Evolutionary conservation across 92 coral and sea anemone genomes (phyloP).

Genomic region (Epizoanthus rinbou): DNA sequence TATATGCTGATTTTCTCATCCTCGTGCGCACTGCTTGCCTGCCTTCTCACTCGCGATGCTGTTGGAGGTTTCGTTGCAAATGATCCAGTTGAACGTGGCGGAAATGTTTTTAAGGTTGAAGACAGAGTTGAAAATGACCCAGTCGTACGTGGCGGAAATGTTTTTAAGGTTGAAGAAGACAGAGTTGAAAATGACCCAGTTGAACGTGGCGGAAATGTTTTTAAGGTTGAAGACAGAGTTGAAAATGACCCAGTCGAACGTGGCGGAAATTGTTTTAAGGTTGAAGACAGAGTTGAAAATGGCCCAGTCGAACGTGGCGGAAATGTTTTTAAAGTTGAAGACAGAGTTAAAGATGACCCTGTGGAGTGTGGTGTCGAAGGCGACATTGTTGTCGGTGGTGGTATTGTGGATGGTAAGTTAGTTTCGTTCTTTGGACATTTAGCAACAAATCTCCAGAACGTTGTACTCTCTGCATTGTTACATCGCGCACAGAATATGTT

Average conservation of each 20-base stretch:
- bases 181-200: not conserved
- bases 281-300: not conserved
- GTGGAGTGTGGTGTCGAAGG: no score
- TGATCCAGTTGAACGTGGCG: not conserved
- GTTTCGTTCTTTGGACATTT: not conserved
- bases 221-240: not conserved
- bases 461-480: slow-evolving; percentile 8
- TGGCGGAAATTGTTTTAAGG: not conserved
- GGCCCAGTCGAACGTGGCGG: not conserved
- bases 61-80: not conserved
- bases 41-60: not conserved
- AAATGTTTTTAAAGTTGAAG: not conserved
- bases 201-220: not conserved
- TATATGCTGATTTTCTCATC: not conserved
- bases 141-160: not conserved
- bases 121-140: not conserved
- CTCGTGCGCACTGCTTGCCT: not conserved
- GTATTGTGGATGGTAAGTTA: not conserved
- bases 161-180: not conserved
- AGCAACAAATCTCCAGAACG: slow-evolving; percentile 25
- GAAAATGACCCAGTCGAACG: not conserved
- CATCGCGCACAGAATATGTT: slow-evolving; percentile 36
- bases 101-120: not conserved
- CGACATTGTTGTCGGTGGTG: not conserved
- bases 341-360: no score